These are phyloP conservation scores for Eupristina koningsbergeri DNA, from an alignment of 1,140 invertebrate species.

Conservation along the genomic window DNA sequence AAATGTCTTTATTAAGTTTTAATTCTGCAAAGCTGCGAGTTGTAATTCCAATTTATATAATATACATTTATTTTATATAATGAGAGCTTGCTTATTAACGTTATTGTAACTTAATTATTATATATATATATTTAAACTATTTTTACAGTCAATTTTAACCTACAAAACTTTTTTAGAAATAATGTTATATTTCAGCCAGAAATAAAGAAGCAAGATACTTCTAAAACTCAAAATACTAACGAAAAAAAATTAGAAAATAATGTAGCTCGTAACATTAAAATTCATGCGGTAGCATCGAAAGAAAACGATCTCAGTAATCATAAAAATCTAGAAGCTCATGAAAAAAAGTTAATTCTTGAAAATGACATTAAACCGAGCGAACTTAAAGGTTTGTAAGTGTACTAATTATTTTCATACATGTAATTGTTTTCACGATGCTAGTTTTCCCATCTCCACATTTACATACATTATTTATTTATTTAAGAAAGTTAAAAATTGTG, in stretches of 20 bases:
- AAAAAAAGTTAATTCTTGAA: neutral
- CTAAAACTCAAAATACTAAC: neutral
- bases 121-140: too few species aligned
- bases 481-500: too few species aligned
- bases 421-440: too few species aligned
- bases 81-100: too few species aligned
- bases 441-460: too few species aligned
- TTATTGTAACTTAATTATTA: too few species aligned
- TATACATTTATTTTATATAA: too few species aligned
- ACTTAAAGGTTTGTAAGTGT: conserved; percentile 29
- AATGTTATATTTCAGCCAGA: conserved; percentile 41
- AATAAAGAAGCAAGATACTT: neutral
- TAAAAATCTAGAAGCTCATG: neutral
- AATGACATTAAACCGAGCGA: neutral
- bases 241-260: neutral
- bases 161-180: neutral
- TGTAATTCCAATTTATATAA: too few species aligned
- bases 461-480: too few species aligned
- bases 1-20: too few species aligned
- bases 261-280: neutral
- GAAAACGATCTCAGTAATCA: neutral
- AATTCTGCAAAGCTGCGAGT: too few species aligned
- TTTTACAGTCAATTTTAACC: too few species aligned
- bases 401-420: neutral
- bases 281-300: neutral